Evolutionary conservation across 2,797 vertebrate species (phyloP).

Genomic region (Premnoplex brunnescens): DNA sequence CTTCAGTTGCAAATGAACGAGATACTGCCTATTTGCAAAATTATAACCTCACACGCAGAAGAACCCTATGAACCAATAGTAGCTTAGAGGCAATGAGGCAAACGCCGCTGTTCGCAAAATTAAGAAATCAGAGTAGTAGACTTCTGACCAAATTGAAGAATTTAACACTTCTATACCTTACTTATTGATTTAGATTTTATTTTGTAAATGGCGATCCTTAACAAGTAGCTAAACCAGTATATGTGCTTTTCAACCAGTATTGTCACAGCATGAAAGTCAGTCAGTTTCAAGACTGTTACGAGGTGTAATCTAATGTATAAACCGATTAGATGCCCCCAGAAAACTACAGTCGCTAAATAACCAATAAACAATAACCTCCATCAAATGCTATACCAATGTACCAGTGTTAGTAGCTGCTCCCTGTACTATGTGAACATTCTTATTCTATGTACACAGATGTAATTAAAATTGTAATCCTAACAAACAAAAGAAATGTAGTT

Average conservation of each 20-base stretch:
- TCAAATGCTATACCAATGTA: constrained; percentile 90
- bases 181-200: constrained; percentile 74
- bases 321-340: constrained; percentile 80
- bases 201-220: constrained; percentile 73
- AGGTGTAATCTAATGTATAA: constrained; percentile 90
- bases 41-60: constrained; percentile 51
- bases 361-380: constrained; percentile 87
- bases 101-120: constrained; percentile 58
- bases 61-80: constrained; percentile 68
- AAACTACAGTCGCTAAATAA: constrained; percentile 85
- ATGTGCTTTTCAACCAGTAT: constrained; percentile 77
- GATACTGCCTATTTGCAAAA: constrained; percentile 67
- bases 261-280: constrained; percentile 80
- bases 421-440: constrained; percentile 95
- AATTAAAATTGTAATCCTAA: constrained; percentile 99
- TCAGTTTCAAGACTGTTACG: constrained; percentile 84
- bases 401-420: constrained; percentile 94
- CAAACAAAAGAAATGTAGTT: constrained; percentile 91
- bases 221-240: constrained; percentile 76
- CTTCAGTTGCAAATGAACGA: constrained; percentile 64
- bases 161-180: constrained; percentile 66
- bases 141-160: constrained; percentile 78
- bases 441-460: constrained; percentile 98
- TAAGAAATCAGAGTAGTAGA: constrained; percentile 71
- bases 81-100: constrained; percentile 73